A percentile compares a stretch with the other conserved stretches of the same genome.
phyloP scores from a whole-genome alignment of 2,888 invertebrate genomes.

The Trissolcus brochymenae region DNA sequence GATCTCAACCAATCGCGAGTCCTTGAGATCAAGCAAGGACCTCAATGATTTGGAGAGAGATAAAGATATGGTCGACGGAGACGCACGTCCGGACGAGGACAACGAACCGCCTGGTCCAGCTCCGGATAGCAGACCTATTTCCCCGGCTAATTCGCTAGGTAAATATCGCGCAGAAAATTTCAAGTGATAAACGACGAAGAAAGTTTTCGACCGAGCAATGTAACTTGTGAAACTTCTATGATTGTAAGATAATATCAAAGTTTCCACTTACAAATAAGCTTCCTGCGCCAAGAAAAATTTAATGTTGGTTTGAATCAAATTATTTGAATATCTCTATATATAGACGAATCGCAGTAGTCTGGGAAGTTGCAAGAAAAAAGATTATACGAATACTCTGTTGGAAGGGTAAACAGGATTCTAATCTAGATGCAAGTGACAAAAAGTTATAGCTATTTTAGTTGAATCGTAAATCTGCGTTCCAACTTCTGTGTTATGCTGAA shows the following conservation, averaged over 20 bases:
- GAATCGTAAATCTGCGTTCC: neutral
- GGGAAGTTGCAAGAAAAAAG: too few relatives aligned
- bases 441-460: neutral
- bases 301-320: too few relatives aligned
- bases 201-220: too few relatives aligned
- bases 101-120: slow-evolving; percentile 75
- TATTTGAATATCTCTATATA: too few relatives aligned
- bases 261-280: too few relatives aligned
- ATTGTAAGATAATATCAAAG: too few relatives aligned
- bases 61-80: slow-evolving; percentile 72
- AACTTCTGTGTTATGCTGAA: slow-evolving; percentile 34
- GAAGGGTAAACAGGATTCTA: too few relatives aligned
- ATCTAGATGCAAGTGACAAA: too few relatives aligned
- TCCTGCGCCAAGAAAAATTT: too few relatives aligned
- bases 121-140: slow-evolving; percentile 73
- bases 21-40: slow-evolving; percentile 67
- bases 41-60: slow-evolving; percentile 69
- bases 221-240: too few relatives aligned
- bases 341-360: too few relatives aligned
- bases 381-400: too few relatives aligned
- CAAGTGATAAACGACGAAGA: neutral
- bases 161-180: slow-evolving; percentile 4
- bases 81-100: slow-evolving; percentile 75
- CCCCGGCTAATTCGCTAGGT: slow-evolving; percentile 71
- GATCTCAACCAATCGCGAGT: slow-evolving; percentile 69